Conservation (phyloP, 2,113 vertebrate species). For the Phaetusa simplex region DNA sequence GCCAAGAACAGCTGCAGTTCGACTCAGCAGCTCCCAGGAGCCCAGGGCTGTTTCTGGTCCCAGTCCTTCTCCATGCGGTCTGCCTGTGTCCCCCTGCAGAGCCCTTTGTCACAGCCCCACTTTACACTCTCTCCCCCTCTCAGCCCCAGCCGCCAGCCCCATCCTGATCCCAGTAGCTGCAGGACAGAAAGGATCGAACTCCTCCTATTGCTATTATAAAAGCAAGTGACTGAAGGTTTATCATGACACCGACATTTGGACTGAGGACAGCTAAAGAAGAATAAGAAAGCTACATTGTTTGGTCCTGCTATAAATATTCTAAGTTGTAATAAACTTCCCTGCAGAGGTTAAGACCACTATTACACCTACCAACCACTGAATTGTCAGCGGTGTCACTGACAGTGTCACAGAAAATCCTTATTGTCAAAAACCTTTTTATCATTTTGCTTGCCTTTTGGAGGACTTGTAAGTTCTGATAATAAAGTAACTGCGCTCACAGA, state of each 20-base stretch:
- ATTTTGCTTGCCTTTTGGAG: not conserved
- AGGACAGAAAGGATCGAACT: not conserved
- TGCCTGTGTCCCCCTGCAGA: not conserved
- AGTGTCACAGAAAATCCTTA: not conserved
- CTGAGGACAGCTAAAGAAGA: not conserved
- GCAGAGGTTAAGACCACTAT: not conserved
- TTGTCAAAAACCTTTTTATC: not conserved
- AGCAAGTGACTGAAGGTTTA: not conserved
- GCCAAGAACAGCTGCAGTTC: not conserved
- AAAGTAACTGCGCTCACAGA: not conserved
- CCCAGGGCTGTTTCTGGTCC: not conserved
- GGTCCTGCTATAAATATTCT: not conserved
- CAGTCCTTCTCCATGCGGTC: not conserved
- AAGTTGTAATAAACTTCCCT: not conserved
- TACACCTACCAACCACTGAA: not conserved
- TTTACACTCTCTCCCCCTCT: not conserved
- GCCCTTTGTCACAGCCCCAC: not conserved
- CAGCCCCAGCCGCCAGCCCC: not conserved
- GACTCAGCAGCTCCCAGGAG: not conserved
- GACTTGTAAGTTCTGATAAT: not conserved
- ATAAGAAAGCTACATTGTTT: not conserved
- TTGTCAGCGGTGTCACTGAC: not conserved
- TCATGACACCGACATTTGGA: not conserved
- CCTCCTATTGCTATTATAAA: not conserved
- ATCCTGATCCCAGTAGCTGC: not conserved